These are phyloP conservation scores for Sebastes nivosus DNA, from an alignment of 2,797 vertebrate species.

Conservation along the genomic window DNA sequence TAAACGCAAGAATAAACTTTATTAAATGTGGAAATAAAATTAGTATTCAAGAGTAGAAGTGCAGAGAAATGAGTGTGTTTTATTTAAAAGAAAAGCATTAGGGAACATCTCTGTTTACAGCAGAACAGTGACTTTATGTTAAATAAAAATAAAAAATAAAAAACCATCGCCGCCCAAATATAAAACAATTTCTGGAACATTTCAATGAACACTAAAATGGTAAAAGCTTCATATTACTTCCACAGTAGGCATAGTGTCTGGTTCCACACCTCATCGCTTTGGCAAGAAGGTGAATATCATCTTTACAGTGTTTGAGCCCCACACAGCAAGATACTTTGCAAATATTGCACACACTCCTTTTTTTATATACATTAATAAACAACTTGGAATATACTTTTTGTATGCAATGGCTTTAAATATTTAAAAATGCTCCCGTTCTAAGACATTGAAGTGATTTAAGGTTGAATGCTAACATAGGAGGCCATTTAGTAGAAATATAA, in stretches of 20 bases:
- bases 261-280: conserved; percentile 88
- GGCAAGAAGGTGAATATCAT: conserved; percentile 89
- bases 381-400: conserved; percentile 75
- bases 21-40: conserved; percentile 2
- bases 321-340: conserved; percentile 90
- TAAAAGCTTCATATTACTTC: conserved; percentile 90
- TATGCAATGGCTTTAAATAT: conserved; percentile 78
- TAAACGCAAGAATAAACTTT: not conserved
- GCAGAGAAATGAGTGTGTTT: conserved; percentile 84
- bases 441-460: conserved; percentile 81
- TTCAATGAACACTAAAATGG: conserved; percentile 90
- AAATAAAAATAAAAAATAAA: conserved; percentile 90
- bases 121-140: conserved; percentile 91
- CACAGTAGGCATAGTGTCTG: conserved; percentile 82
- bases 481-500: conserved; percentile 84
- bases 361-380: conserved; percentile 89
- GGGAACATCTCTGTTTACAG: conserved; percentile 83
- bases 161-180: conserved; percentile 86
- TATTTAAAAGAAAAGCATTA: conserved; percentile 84
- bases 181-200: conserved; percentile 92
- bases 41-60: conserved; percentile 34
- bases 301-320: conserved; percentile 93
- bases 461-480: conserved; percentile 72
- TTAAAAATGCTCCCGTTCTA: conserved; percentile 64
- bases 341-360: conserved; percentile 93